Evolutionary conservation across 2,888 invertebrate species (phyloP), one percentile per base, ranked within the genome.

Genomic region (Notocelia uddmanniana): DNA sequence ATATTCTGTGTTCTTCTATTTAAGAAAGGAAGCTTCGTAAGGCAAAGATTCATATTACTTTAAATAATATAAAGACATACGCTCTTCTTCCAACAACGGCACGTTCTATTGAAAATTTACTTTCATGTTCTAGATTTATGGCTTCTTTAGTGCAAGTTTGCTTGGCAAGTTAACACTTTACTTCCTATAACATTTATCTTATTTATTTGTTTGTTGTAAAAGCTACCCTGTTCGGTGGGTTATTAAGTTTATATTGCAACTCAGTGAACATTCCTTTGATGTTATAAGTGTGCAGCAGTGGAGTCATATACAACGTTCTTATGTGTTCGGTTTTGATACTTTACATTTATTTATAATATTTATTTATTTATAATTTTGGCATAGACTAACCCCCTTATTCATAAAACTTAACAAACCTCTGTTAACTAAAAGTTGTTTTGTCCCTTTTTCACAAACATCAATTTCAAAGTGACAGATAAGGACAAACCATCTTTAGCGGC

Each of bases 21-120:
- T 45, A 55, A 31, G 15, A 52, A 26, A 31, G 10, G 23, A 5
- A 11, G 31, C 8, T 62, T 48, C 13, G 52, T 19, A 3, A 50
- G 64, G 37, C 13, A 54, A 52, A n/a, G 26, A 15, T 62, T 31
- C 19, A 19, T 18, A 18, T n/a, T n/a, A 2, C 26, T 31, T 50
- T 26, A 26, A 41, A 23, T 23, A n/a, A 10, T 41, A 21, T n/a
- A 18, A 11, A n/a, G 2, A 3, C n/a, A 57, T 57, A 57, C 9
- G 57, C 18, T 19, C 34, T 57, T 57, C 18, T 18, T 26, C 15
- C 13, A 13, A 13, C 26, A 54, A 26, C 13, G 55, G 1, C 10
- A 15, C 15, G 34, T 23, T n/a, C 52, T 66, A 54, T 66, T 41
- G 54, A 66, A 55, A 55, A 66, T 66, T 54, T 66, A 54, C 37